Base-by-base conservation (phyloP, 1,140 invertebrate species). In the Chrysopa pallens region DNA sequence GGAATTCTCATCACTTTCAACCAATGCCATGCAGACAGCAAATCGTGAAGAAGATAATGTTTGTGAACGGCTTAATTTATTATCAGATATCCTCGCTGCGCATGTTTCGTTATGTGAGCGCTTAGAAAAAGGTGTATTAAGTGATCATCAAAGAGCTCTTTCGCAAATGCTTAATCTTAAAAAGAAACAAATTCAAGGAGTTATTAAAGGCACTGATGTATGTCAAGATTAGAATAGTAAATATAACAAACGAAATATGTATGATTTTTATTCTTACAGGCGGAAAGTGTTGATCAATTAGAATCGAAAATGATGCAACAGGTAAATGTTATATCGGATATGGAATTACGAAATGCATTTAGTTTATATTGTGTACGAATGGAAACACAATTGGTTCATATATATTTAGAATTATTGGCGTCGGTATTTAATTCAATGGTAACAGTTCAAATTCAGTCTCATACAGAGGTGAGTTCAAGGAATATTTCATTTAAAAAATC, bases 311-410 rank as follows among this genome's bases (percentile, higher is more conserved):
- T 80, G 68, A 59, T 80, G 38, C 69, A 74, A 35, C 78, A 81
- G 64, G 78, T 80, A 55, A 73, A 71, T 46, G 68, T 78, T 12
- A 79, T 80, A 40, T 69, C 72, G 1, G 78, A 76, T 46, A 73
- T 80, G 51, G 79, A 81, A 53, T 65, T 78, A 42, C 63, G 78
- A 40, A 76, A 76, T 49, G 74, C 74, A 39, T 81, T 75, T 57
- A 79, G 77, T 29, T 58, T 82, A 6, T 74, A 80, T 49, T 81
- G 78, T 54, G 62, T 80, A 8, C 74, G 80, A 50, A 72, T 80
- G 70, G 78, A 82, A 57, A 80, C 78, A 0, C 78, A 80, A 48
- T 55, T 80, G 23, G 74, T 82, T 15, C 76, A 80, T 50, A 68
- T 72, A 2, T 72, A 80, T 54, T 59, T 80, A 42, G 76, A 77